Base-by-base conservation (phyloP, 2,113 vertebrate genomes). In the Myocastor coypus region DNA sequence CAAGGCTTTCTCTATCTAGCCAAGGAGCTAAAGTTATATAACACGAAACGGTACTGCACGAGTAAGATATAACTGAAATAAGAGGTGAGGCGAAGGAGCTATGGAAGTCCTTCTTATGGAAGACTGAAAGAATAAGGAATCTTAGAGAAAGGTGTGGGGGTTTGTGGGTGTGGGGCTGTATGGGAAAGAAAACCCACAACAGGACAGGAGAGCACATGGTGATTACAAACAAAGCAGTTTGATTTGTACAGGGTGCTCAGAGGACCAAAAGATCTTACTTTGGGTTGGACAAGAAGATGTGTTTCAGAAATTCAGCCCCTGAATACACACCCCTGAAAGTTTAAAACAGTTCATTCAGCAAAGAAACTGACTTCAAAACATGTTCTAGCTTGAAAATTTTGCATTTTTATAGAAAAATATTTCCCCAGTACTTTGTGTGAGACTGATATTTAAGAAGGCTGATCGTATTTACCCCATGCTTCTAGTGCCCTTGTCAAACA, bases 351-450 rank as follows among this genome's bases (percentile, higher is more conserved):
- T 87, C 2, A 40, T 59, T 11, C 1, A 77, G 89, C 16, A 13
- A 52, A 91, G 34, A 78, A 8, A 46, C 50, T 63, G 68, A 59
- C 71, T 93, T 83, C 68, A 97, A 89, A 61, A 5, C 22, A 17
- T 37, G 81, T 80, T 69, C 32, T 83, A 20, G 24, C 30, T 89
- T 66, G 50, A 83, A 86, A 94, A 73, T 89, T 61, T 55, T 89
- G 6, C 13, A 77, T 61, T 81, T 91, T 68, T n/a, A 73, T 40
- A 85, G 46, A 73, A 89, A 89, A 61, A 26, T 46, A 64, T 85
- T 75, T 46, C 20, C 30, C 20, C 6, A 64, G n/a, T 16, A 73
- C 61, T 88, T 24, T 57, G 32, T 86, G 55, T 52, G 61, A 75
- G 66, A 57, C 55, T 30, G 52, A 73, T n/a, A 80, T 24, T 61